Evolutionary conservation across 2,797 vertebrate genomes (phyloP).

Genomic region (Galagoides demidoff): DNA sequence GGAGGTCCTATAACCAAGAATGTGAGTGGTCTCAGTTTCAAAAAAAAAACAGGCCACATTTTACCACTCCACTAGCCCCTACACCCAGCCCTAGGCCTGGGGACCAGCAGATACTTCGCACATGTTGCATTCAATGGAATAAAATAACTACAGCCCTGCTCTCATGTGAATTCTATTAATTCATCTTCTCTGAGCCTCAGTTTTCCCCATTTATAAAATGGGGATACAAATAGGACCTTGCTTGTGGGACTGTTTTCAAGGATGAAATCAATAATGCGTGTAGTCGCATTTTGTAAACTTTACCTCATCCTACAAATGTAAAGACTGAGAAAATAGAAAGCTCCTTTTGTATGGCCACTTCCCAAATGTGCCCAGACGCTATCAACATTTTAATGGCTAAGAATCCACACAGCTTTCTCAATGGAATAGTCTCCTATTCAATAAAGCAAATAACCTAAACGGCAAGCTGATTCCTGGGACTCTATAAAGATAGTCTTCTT

Average conservation of each 20-base stretch:
- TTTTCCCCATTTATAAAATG: background rate
- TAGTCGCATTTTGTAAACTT: background rate
- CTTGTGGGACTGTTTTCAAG: background rate
- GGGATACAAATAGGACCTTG: background rate
- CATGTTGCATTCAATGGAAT: background rate
- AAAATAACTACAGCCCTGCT: background rate
- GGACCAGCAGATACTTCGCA: background rate
- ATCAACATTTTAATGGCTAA: conserved; percentile 15
- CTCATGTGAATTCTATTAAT: background rate
- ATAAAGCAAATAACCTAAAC: background rate
- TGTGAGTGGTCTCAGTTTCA: background rate
- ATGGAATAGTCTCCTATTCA: background rate
- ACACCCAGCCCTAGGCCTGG: background rate
- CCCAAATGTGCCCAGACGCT: background rate
- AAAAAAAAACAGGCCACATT: background rate
- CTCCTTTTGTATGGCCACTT: background rate
- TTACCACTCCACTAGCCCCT: background rate
- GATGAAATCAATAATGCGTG: background rate
- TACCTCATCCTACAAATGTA: background rate
- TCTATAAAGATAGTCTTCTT: conserved; percentile 20
- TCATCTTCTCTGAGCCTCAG: background rate
- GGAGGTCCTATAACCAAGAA: background rate
- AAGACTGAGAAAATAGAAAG: background rate
- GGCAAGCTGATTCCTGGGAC: background rate
- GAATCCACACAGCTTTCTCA: background rate